Base-by-base conservation (phyloP, 64 coral and sea anemone genomes). In the Montipora capricornis region DNA sequence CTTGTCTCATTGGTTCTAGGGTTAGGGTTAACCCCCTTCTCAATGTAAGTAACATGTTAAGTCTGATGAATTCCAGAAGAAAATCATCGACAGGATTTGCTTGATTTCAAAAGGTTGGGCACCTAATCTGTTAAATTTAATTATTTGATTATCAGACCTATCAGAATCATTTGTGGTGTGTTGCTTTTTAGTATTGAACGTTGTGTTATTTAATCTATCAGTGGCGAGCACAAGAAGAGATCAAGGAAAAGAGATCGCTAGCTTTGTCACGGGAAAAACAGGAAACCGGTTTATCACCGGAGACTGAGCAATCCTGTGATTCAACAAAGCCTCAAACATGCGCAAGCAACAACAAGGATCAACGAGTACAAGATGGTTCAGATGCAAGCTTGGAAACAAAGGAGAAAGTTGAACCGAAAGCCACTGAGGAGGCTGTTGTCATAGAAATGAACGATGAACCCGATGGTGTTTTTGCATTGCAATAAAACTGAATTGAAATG, bases 201-300 rank as follows among this genome's bases (percentile, higher is more conserved):
- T 7, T 62, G 8, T 44, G 13, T 68, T 68, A 15, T 68, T 46
- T 84, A 47, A n/a, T 20, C 10, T 58, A 81, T 67, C 60, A 84
- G 81, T 84, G 81, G 81, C 19, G 37, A 47, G 60, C 81, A 67
- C 26, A 68, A 19, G 81, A 84, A 68, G 60, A 84, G 20, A 62
- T 62, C 81, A 84, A 68, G 47, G 81, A 44, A 37, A 59, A 68
- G 14, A 44, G 60, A 76, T 76, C 74, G 1, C 59, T 84, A 19
- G 59, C 60, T 15, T 10, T 62, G 13, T 84, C 81, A 67, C 13
- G 29, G 37, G 60, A 67, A 44, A 59, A 67, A 6, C 15, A 5
- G 16, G 7, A 84, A 67, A 59, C 53, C 2, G 61, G 9, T n/a
- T 80, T 19, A 52, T 57, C 53, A 77, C 14, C 44, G 1, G 75